A percentile compares a stretch with the other conserved stretches of the same genome.
These are phyloP conservation scores for Enteromius afrohamiltoni DNA, from an alignment of 2,797 vertebrate genomes.

Conservation along the genomic window DNA sequence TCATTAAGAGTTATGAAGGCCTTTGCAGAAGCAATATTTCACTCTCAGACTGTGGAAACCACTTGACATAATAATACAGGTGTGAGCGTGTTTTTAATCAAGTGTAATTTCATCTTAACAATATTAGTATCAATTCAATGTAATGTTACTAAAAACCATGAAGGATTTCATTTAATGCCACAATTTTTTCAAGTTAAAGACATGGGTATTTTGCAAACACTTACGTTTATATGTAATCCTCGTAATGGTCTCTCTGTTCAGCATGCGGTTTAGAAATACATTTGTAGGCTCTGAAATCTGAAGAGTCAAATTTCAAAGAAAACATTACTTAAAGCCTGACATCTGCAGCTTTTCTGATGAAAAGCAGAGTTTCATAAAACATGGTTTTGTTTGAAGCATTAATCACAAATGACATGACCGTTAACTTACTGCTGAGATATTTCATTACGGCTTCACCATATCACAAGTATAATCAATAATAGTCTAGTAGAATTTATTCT, in stretches of 20 bases:
- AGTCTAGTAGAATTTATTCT: constrained; percentile 44
- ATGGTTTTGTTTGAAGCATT: constrained; percentile 20
- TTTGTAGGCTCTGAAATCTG: constrained; percentile 97
- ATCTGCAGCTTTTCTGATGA: constrained; percentile 14
- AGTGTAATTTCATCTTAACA: not conserved
- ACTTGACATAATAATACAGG: not conserved
- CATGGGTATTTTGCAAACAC: constrained; percentile 56
- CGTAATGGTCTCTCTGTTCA: constrained; percentile 97
- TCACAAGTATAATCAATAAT: constrained; percentile 31
- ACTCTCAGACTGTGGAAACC: constrained; percentile 1
- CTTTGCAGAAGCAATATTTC: constrained; percentile 8
- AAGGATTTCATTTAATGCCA: not conserved
- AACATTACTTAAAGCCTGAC: constrained; percentile 45
- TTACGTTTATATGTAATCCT: constrained; percentile 99
- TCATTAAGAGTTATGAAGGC: constrained; percentile 28
- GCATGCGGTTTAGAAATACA: constrained; percentile 94
- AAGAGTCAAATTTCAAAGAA: constrained; percentile 52
- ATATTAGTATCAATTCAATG: not conserved
- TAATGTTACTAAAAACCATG: not conserved
- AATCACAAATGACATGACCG: constrained; percentile 35
- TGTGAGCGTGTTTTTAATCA: constrained; percentile 1
- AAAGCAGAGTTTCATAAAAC: constrained; percentile 38
- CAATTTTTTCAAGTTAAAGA: not conserved
- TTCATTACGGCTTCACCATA: constrained; percentile 17
- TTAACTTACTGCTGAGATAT: constrained; percentile 40